Evolutionary conservation across 1,140 invertebrate genomes (phyloP).

Genomic region (Penaeus japonicus): DNA sequence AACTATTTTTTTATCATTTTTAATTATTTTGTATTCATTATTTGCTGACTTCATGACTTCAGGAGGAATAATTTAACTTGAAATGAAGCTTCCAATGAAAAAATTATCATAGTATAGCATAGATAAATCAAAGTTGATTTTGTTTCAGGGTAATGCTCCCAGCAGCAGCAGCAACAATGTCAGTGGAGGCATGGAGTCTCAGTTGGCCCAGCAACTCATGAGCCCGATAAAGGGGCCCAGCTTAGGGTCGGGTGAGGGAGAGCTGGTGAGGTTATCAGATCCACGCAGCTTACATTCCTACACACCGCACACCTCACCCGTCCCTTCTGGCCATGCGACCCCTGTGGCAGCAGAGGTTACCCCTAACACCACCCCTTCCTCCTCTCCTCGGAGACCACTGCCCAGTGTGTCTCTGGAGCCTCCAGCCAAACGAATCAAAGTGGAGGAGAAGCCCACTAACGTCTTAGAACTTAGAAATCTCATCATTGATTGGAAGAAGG

Average conservation of each 20-base stretch:
- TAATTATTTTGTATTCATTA: background rate
- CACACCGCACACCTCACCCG: constrained; percentile 42
- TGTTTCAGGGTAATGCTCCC: constrained; percentile 32
- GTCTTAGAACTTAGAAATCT: constrained; percentile 44
- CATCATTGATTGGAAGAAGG: constrained; percentile 56
- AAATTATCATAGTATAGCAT: background rate
- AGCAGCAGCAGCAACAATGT: constrained; percentile 44
- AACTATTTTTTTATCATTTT: no score
- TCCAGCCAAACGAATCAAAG: constrained; percentile 46
- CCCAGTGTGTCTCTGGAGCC: constrained; percentile 38
- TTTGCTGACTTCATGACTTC: no score
- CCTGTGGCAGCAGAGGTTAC: constrained; percentile 36
- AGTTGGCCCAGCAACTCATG: constrained; percentile 15
- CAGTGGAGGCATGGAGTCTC: constrained; percentile 45
- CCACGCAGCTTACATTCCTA: constrained; percentile 38
- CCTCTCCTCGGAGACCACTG: constrained; percentile 51
- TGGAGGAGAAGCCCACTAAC: constrained; percentile 55
- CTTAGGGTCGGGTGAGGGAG: constrained; percentile 42
- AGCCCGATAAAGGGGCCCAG: constrained; percentile 44
- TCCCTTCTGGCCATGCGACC: constrained; percentile 27
- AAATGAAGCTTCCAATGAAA: no score
- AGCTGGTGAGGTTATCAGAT: constrained; percentile 40
- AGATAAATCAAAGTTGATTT: background rate
- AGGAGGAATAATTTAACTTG: no score
- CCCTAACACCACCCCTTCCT: constrained; percentile 42